Evolutionary conservation across 2,113 vertebrate genomes (phyloP), one percentile per base, ranked within the genome.

Genomic region (Cololabis saira): DNA sequence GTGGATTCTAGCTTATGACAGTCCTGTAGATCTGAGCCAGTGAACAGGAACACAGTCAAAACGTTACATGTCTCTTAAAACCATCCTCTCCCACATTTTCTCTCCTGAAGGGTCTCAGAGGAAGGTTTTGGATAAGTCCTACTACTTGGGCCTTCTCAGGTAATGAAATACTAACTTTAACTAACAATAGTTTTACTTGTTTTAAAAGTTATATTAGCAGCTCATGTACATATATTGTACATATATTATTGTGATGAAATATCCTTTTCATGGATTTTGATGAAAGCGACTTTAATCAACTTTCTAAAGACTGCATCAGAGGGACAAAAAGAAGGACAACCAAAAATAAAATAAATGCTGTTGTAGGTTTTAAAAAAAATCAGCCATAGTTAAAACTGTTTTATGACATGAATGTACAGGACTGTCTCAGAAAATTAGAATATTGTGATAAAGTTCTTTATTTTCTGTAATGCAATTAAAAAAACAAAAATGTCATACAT

Each of bases 51-150:
- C n/a, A n/a, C 30, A 30, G 3, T 30, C 8, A 30, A 4, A 30
- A 37, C 33, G 10, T 51, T 43, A 56, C 8, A 9, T 59, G 5
- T 42, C 14, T 4, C 11, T 48, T 17, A 4, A 1, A n/a, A 9
- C n/a, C 10, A 9, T 15, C 11, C 10, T 17, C n/a, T 44, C 2
- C n/a, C n/a, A 19, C 2, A 0, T 37, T 4, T 0, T 1, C 37
- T n/a, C 87, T 84, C 63, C 83, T 59, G 73, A 80, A 99, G 98
- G 98, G 80, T 96, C 97, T 27, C 98, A 99, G 83, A 96, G 98
- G 59, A 97, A 99, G 88, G 96, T 99, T 86, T 91, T 97, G 93
- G 98, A 99, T 88, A 99, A 97, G 86, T 98, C 98, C 1, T 99
- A 97, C 63, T 99, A 96, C 82, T 90, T 99, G 67, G 98, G 98